These are phyloP conservation scores for Hydrochoerus hydrochaeris DNA, from an alignment of 2,113 vertebrate genomes.

Conservation along the genomic window DNA sequence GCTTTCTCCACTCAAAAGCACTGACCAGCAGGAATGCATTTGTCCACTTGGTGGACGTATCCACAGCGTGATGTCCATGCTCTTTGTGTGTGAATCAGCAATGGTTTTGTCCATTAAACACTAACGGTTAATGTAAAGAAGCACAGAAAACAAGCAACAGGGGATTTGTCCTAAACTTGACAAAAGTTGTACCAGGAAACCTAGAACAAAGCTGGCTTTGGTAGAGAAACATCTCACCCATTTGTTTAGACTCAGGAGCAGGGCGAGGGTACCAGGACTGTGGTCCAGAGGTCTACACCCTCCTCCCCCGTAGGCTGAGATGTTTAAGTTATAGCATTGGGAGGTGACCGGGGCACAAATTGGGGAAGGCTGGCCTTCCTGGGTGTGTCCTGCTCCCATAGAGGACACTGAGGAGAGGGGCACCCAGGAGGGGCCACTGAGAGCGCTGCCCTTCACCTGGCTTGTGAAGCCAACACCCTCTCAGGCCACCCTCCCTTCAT, in stretches of 20 bases:
- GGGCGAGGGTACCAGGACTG: neutral
- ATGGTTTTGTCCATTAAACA: neutral
- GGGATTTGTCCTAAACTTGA: neutral
- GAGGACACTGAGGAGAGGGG: neutral
- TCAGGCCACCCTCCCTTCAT: neutral
- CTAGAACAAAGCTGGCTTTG: neutral
- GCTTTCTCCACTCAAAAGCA: neutral
- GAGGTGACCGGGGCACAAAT: neutral
- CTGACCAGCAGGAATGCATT: neutral
- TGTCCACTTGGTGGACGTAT: neutral
- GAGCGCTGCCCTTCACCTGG: neutral
- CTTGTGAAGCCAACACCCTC: neutral
- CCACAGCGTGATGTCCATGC: neutral
- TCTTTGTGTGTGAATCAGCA: neutral
- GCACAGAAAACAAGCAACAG: neutral
- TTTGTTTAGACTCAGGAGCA: neutral
- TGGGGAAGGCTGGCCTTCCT: neutral
- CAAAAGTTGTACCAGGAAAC: neutral
- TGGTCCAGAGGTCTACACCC: rapidly evolving
- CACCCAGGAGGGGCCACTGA: neutral
- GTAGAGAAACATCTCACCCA: neutral
- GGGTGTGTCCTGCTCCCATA: neutral
- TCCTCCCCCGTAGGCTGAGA: neutral
- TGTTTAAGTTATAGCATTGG: neutral
- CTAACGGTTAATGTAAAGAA: neutral